phyloP scores from a whole-genome alignment of 37 sponge, comb jelly and placozoan genomes.

The Corticium candelabrum region DNA sequence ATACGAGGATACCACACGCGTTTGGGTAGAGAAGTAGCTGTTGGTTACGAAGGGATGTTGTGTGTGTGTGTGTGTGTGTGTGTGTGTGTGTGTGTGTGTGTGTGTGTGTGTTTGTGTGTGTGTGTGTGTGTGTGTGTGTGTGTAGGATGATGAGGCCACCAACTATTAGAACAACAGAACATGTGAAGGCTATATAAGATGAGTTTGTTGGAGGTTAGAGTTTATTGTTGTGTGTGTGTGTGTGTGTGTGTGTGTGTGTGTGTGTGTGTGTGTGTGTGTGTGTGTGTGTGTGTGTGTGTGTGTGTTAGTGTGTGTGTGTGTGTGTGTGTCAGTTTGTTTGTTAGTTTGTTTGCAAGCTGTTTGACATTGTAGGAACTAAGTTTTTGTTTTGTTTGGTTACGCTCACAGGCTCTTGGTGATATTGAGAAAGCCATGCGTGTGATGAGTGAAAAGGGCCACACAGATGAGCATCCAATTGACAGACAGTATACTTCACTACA shows the following conservation, averaged over 20 bases:
- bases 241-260: no score
- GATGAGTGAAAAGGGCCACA: slow-evolving; percentile 15
- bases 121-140: neutral
- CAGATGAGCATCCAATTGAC: slow-evolving; percentile 49
- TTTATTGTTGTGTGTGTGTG: no score
- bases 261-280: no score
- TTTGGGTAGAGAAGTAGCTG: slow-evolving; percentile 40
- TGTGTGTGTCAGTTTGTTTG: no score
- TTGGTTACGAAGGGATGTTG: neutral
- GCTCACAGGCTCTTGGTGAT: slow-evolving; percentile 80
- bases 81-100: neutral
- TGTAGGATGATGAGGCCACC: slow-evolving; percentile 72
- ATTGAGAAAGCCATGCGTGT: slow-evolving; percentile 79
- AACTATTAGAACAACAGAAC: slow-evolving; percentile 52
- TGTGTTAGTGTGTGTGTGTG: no score
- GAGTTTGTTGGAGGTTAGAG: slow-evolving; percentile 69
- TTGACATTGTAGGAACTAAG: no score
- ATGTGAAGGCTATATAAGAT: slow-evolving; percentile 64
- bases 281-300: no score
- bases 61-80: neutral
- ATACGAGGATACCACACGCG: slow-evolving; percentile 73
- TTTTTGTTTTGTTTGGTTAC: no score
- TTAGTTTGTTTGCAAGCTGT: no score
- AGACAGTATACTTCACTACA: slow-evolving; percentile 57
- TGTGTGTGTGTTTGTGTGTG: neutral